Base-by-base conservation (phyloP, 2,113 vertebrate species). In the Odontophorus gujanensis region DNA sequence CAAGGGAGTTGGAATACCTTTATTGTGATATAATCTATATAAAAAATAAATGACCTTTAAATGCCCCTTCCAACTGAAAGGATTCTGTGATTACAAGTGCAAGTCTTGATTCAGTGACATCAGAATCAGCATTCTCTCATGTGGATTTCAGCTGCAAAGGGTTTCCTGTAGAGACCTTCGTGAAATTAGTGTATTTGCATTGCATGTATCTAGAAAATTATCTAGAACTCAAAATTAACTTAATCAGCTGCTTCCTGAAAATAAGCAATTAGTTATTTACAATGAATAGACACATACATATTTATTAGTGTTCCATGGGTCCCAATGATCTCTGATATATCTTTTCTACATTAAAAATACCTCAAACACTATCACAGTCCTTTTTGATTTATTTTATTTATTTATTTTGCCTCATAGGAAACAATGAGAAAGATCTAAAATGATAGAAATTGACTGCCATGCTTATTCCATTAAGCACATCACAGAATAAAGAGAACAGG, bases 161-260 rank as follows among this genome's bases (percentile, higher is more conserved):
- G 12, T 25, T 82, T 80, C 50, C 50, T 67, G 24, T 51, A 66
- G 38, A 86, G 51, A 68, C 66, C 43, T 65, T 32, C 53, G 43
- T 76, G 79, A 91, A 82, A 91, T 45, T 48, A 73, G 40, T 22
- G 36, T 69, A 12, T 25, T 71, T 73, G 65, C 45, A 55, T 85
- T 63, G 59, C 50, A 82, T 45, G 66, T 6, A 80, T 65, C 55
- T 77, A 80, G n/a, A 92, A 88, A 89, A 95, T 65, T 75, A 85
- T 80, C 19, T 77, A 83, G 83, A 91, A 96, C 78, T 50, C 38
- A 87, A 87, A 94, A 87, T 71, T 82, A 80, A 90, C 91, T 85
- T 34, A 5, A 80, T 82, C 59, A 55, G 17, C 24, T 34, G 28
- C 72, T 93, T 63, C 36, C 42, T 83, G 72, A 90, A 94, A 94